These are phyloP conservation scores for Eilema depressum DNA, from an alignment of 2,888 invertebrate species.

Conservation along the genomic window DNA sequence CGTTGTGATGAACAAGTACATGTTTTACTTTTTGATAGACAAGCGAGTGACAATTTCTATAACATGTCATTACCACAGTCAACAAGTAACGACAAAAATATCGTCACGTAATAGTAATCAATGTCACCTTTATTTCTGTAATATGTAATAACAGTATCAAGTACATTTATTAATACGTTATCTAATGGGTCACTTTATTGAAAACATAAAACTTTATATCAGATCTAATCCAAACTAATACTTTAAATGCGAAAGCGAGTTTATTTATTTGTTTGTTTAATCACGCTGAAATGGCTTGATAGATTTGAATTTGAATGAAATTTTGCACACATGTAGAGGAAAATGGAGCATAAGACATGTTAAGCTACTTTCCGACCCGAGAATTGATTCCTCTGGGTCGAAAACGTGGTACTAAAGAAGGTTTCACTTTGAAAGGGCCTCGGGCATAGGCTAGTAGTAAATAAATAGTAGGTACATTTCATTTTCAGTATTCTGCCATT, in stretches of 20 bases:
- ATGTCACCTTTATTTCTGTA: conserved; percentile 34
- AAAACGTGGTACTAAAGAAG: neutral
- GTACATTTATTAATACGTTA: conserved; percentile 29
- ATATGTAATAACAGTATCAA: conserved; percentile 34
- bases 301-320: neutral
- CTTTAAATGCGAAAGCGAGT: neutral
- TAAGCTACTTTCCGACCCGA: neutral
- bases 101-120: conserved; percentile 38
- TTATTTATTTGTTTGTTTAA: neutral
- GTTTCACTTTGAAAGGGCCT: neutral
- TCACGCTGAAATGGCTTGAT: neutral
- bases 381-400: neutral
- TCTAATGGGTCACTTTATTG: conserved; percentile 17
- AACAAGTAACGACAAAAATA: conserved; percentile 28
- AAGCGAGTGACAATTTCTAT: conserved; percentile 52
- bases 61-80: conserved; percentile 27
- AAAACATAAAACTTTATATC: conserved; percentile 22
- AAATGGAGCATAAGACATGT: neutral
- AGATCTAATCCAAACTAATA: conserved; percentile 10
- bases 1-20: conserved; percentile 57
- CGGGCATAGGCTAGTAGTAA: neutral
- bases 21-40: conserved; percentile 44
- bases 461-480: conserved; percentile 5
- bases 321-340: neutral
- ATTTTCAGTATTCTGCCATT: neutral